Evolutionary conservation across 2,113 vertebrate species (phyloP).

Genomic region (Heterochromis multidens): DNA sequence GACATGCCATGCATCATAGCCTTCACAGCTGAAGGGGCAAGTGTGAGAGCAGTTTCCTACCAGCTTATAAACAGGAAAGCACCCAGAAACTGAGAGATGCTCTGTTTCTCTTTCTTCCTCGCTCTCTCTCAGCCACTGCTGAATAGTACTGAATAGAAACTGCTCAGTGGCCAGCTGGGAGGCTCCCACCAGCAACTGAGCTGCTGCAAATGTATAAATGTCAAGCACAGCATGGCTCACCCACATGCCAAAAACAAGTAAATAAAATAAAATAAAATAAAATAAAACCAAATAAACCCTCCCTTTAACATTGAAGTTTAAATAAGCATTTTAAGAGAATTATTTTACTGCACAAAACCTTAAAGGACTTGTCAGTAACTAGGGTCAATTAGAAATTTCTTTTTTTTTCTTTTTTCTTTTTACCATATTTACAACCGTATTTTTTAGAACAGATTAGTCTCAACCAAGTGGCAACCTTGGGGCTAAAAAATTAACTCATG

Average conservation of each 20-base stretch:
- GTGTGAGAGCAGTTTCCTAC: background rate
- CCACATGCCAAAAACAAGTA: background rate
- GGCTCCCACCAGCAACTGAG: background rate
- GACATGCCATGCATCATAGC: background rate
- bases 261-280: background rate
- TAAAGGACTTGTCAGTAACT: too few relatives aligned
- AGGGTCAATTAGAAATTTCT: too few relatives aligned
- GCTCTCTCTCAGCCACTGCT: background rate
- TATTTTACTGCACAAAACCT: background rate
- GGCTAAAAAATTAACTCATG: too few relatives aligned
- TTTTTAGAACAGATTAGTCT: too few relatives aligned
- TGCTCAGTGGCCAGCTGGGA: background rate
- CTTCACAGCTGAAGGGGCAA: background rate
- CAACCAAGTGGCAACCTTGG: too few relatives aligned
- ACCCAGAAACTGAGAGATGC: background rate
- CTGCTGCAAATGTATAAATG: background rate
- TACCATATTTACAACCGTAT: too few relatives aligned
- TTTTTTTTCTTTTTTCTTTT: too few relatives aligned
- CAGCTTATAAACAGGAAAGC: background rate
- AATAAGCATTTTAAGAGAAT: background rate
- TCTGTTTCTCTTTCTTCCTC: background rate
- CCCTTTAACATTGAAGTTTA: background rate
- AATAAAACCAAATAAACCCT: background rate
- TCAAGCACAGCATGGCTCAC: background rate
- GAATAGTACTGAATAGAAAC: constrained; percentile 1